Evolutionary conservation across 2,113 vertebrate species (phyloP).

Genomic region (Myrmecobius fasciatus): DNA sequence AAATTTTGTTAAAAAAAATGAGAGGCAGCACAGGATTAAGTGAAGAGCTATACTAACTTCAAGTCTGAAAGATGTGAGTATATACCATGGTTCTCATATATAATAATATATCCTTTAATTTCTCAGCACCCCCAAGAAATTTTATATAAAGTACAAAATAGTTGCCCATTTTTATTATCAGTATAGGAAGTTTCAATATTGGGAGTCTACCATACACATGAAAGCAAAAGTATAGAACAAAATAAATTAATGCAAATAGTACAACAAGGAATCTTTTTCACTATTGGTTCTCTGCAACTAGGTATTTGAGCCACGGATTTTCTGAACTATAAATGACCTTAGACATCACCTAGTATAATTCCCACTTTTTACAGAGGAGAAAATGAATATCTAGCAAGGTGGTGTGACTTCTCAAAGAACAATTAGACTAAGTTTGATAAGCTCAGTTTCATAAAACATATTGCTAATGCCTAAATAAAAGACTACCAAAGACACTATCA

Average conservation of each 20-base stretch:
- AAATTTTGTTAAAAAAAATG: neutral
- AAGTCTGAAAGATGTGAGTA: neutral
- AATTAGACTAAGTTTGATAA: slow-evolving; percentile 2
- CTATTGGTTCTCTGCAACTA: neutral
- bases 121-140: neutral
- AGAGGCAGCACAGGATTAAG: neutral
- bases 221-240: neutral
- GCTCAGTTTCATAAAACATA: neutral
- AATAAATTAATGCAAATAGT: neutral
- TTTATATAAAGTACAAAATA: neutral
- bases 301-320: neutral
- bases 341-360: neutral
- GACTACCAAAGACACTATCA: neutral
- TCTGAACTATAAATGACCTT: neutral
- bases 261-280: neutral
- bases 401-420: neutral
- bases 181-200: neutral
- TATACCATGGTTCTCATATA: too few relatives aligned
- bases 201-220: neutral
- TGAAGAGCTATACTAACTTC: neutral
- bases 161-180: neutral
- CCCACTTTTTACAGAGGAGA: neutral
- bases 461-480: neutral
- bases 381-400: neutral
- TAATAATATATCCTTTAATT: neutral